Conservation (phyloP, 2,113 vertebrate genomes). For the Gymnarchus niloticus region DNA sequence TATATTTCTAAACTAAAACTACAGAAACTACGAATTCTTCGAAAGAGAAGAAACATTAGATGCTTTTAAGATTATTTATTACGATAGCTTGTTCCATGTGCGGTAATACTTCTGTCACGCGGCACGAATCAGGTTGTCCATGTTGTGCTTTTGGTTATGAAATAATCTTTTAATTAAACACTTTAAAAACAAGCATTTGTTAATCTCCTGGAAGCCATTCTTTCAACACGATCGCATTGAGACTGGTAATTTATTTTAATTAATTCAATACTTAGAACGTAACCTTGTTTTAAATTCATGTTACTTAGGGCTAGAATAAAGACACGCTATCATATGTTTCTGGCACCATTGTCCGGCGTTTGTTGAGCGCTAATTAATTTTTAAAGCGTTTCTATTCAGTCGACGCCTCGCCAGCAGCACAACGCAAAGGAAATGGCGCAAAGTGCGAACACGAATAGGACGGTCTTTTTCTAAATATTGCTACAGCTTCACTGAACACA, state of each 20-base stretch:
- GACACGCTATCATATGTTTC: constrained; percentile 48
- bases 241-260: constrained; percentile 21
- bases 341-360: constrained; percentile 50
- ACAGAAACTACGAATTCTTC: not conserved
- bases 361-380: constrained; percentile 39
- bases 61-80: not conserved
- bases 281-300: constrained; percentile 14
- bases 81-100: not conserved
- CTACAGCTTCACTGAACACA: constrained; percentile 33
- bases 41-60: not conserved
- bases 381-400: constrained; percentile 45
- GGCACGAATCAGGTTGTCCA: not conserved
- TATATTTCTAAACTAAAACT: not conserved
- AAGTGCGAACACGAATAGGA: constrained; percentile 22
- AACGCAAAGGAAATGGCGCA: constrained; percentile 25
- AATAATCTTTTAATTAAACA: not conserved
- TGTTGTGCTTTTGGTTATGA: not conserved
- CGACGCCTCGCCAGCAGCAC: not conserved
- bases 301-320: constrained; percentile 7
- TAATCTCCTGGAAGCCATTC: not conserved
- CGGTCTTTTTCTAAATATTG: constrained; percentile 54
- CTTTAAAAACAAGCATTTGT: not conserved
- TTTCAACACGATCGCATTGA: not conserved
- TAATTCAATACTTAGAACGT: not conserved
- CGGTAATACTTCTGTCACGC: not conserved